phyloP scores from a whole-genome alignment of 2,113 vertebrate species.

The Sminthopsis crassicaudata region DNA sequence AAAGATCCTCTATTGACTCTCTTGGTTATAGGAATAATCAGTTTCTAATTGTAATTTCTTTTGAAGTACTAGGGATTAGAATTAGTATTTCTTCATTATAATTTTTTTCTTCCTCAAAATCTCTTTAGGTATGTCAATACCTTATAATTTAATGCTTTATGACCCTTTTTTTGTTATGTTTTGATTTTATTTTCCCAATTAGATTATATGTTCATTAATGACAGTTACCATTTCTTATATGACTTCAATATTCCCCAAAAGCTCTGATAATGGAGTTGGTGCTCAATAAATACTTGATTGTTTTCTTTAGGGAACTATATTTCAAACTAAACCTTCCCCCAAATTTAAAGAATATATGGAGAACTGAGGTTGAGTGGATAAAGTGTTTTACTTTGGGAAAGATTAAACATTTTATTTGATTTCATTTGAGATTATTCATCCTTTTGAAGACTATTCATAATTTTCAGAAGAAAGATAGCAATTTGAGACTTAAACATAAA shows the following conservation, averaged over 20 bases:
- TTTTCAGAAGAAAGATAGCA: constrained; percentile 27
- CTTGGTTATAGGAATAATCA: not conserved
- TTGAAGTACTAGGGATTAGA: constrained; percentile 38
- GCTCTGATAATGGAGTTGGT: no score
- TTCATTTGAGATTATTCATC: not conserved
- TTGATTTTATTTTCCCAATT: not conserved
- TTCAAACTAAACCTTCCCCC: not conserved
- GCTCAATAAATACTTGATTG: not conserved
- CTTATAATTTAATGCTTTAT: not conserved
- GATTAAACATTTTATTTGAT: constrained; percentile 5
- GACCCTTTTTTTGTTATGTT: not conserved
- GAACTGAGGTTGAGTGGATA: not conserved
- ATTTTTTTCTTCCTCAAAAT: constrained; percentile 12
- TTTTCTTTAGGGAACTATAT: not conserved
- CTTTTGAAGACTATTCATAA: not conserved
- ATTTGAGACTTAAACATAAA: not conserved
- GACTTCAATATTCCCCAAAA: not conserved
- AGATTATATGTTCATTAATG: not conserved
- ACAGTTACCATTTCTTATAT: not conserved
- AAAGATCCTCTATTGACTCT: constrained; percentile 18
- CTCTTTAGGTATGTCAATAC: not conserved
- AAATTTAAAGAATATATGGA: not conserved
- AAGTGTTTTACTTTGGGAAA: not conserved
- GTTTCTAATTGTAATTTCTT: constrained; percentile 62
- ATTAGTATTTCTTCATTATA: constrained; percentile 47